Conservation (phyloP, 2,797 vertebrate genomes). For the Tragopan temminckii region DNA sequence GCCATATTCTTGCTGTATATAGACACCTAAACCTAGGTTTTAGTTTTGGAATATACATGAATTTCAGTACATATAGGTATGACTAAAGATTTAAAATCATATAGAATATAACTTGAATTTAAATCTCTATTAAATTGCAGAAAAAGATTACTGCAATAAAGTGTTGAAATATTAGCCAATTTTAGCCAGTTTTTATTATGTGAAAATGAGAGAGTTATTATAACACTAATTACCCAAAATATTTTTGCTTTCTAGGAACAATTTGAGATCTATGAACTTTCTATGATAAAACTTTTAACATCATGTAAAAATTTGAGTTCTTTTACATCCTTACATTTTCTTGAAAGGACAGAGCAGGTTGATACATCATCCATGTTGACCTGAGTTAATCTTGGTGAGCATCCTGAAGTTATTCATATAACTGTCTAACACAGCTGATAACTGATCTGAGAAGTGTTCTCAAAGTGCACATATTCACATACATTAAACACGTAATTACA, state of each 20-base stretch:
- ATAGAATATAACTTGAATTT: neutral
- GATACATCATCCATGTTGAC: neutral
- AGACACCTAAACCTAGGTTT: neutral
- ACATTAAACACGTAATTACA: neutral
- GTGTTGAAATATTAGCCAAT: neutral
- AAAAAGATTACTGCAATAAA: neutral
- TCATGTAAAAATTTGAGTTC: neutral
- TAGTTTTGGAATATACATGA: neutral
- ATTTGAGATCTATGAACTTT: neutral
- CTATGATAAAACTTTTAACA: neutral
- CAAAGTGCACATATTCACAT: neutral
- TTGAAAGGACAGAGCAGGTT: neutral
- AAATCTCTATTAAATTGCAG: neutral
- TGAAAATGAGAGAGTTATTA: neutral
- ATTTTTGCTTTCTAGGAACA: neutral
- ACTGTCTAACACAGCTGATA: neutral
- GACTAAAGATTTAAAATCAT: neutral
- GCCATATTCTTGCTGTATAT: neutral
- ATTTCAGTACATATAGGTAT: neutral
- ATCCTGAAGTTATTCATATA: neutral
- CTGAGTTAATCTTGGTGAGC: neutral
- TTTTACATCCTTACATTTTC: neutral
- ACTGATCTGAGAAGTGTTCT: neutral
- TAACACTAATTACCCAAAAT: neutral
- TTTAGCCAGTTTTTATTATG: neutral